A percentile compares a stretch with the other conserved stretches of the same genome.
phyloP scores from a whole-genome alignment of 2,113 vertebrate genomes.

The Thymallus thymallus region DNA sequence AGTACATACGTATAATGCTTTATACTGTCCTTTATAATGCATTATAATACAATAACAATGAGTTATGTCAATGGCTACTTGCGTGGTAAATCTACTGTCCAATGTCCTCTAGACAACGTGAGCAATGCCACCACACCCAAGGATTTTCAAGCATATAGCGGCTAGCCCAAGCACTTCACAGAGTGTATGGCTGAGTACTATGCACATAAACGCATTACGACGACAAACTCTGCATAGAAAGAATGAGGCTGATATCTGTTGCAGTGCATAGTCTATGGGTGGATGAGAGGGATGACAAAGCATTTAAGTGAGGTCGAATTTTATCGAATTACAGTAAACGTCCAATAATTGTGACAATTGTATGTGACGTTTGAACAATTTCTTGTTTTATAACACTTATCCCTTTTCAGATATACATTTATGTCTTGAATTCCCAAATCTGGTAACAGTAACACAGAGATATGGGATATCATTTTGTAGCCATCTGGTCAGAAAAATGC shows the following conservation, averaged over 20 bases:
- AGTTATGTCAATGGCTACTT: too few species aligned
- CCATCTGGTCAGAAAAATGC: too few species aligned
- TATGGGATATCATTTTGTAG: too few species aligned
- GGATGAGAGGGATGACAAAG: conserved; percentile 33
- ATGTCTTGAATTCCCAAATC: not conserved
- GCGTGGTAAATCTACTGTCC: too few species aligned
- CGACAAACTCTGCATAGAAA: not conserved
- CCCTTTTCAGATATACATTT: not conserved
- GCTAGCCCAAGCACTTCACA: too few species aligned
- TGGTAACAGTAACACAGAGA: too few species aligned
- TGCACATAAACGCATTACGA: not conserved
- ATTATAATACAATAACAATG: too few species aligned
- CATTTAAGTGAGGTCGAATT: conserved; percentile 26
- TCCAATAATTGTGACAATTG: not conserved
- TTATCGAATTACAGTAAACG: conserved; percentile 34
- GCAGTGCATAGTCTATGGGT: not conserved
- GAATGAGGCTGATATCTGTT: not conserved
- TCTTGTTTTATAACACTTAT: not conserved
- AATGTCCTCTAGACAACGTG: conserved; percentile 1
- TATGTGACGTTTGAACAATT: not conserved
- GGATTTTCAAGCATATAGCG: conserved; percentile 24
- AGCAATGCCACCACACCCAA: conserved; percentile 34
- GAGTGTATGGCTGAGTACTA: not conserved
- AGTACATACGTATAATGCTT: too few species aligned
- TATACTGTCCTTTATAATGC: too few species aligned